Evolutionary conservation across 37 sponge, comb jelly and placozoan genomes (phyloP).

Genomic region (Oscarella lobularis): DNA sequence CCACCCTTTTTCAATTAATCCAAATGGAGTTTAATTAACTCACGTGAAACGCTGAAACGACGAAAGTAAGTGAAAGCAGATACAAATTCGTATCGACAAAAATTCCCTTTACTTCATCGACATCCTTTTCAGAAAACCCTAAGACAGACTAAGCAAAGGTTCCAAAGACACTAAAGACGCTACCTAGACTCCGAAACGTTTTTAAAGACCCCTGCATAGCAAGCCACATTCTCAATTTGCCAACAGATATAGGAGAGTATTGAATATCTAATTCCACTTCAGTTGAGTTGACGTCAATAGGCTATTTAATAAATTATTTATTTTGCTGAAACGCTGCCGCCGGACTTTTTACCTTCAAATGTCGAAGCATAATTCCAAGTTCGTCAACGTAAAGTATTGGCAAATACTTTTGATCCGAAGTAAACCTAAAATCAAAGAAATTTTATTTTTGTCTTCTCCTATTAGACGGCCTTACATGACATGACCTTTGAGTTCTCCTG

Average conservation of each 20-base stretch:
- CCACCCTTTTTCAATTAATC: too few relatives aligned
- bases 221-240: too few relatives aligned
- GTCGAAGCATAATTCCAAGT: conserved; percentile 24
- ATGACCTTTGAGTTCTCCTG: conserved; percentile 33
- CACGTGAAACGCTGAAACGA: conserved; percentile 81
- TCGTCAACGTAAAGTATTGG: conserved; percentile 67
- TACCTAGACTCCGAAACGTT: background rate
- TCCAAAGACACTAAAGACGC: background rate
- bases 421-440: conserved; percentile 7
- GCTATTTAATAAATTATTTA: background rate
- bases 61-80: conserved; percentile 63
- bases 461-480: background rate
- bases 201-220: background rate
- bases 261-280: background rate
- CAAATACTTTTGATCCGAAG: conserved; percentile 16
- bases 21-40: too few relatives aligned
- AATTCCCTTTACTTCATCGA: conserved; percentile 81
- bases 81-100: conserved; percentile 56
- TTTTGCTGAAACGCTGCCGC: background rate
- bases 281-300: background rate
- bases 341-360: conserved; percentile 28
- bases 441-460: background rate
- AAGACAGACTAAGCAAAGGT: conserved; percentile 5
- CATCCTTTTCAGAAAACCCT: conserved; percentile 76
- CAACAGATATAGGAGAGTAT: background rate